Conservation (phyloP, 30 jellyfish, hydroid and myxozoan species). For the Chrysaora quinquecirrha region DNA sequence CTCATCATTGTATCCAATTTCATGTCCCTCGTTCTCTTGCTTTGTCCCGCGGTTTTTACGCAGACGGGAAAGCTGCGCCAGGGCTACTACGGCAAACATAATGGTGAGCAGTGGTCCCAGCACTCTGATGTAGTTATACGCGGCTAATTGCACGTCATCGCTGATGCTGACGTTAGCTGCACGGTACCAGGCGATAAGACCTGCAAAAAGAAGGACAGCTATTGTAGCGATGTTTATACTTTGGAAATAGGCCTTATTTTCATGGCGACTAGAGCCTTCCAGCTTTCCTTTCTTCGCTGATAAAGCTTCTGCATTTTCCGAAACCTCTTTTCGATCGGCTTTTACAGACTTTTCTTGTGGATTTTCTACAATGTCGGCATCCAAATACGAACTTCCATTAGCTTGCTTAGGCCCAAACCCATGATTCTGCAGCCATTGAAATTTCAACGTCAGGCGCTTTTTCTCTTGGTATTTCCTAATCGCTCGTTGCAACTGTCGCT, state of each 20-base stretch:
- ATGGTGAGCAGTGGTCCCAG: not conserved
- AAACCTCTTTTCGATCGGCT: not conserved
- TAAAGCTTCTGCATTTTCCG: not conserved
- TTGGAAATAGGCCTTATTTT: not conserved
- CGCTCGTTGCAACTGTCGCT: constrained; percentile 62
- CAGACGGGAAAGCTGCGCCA: not conserved
- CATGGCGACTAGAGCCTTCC: not conserved
- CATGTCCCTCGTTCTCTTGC: not conserved
- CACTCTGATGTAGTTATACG: not conserved
- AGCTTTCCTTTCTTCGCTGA: not conserved
- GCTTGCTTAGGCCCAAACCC: constrained; percentile 3
- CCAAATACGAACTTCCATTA: not conserved
- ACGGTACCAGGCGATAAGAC: not conserved
- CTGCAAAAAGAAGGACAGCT: not conserved
- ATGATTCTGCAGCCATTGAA: constrained; percentile 51
- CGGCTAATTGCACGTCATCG: not conserved
- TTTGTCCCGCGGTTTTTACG: not conserved
- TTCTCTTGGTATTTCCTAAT: constrained; percentile 55
- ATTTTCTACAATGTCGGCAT: too few relatives aligned
- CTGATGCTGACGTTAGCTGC: not conserved
- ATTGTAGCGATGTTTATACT: not conserved
- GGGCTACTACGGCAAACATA: not conserved
- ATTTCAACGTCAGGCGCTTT: constrained; percentile 22
- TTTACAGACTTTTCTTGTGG: too few relatives aligned
- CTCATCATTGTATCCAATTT: constrained; percentile 10